Base-by-base conservation (phyloP, 2,888 invertebrate genomes). In the Chrysolina haemoptera region DNA sequence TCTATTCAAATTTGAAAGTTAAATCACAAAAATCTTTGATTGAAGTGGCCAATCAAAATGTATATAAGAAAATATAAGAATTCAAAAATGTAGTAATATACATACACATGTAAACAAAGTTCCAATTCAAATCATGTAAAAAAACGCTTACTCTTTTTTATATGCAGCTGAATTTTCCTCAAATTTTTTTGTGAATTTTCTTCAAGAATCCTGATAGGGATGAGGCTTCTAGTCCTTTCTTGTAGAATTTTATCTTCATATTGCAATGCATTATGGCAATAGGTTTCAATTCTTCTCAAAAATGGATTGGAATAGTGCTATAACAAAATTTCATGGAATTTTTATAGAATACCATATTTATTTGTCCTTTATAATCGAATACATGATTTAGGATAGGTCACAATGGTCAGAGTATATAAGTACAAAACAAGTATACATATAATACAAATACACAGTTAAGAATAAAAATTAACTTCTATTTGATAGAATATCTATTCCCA, bases 221-320 rank as follows among this genome's bases (percentile, higher is more conserved):
- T 92, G 18, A 92, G 82, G 5, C 88, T 86, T 68, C 90, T 90
- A 0, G 96, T 96, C 76, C 91, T 89, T 68, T 89, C 89, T 81
- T 94, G 92, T 1, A 95, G 86, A 0, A 89, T 87, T 71, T 89
- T 87, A 83, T 95, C 91, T 84, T 95, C 95, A 86, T 96, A 96
- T 67, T 80, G 80, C 63, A 85, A 78, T 46, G 83, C 83, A 20
- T 70, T 59, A 77, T 87, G 85, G 72, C 85, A 87, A 22, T 73
- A 68, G 1, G 46, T 65, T 76, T 87, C 87, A 27, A 88, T 78
- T 72, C 75, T 76, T 72, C 76, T 79, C 62, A 88, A 77, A 81
- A 87, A 87, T 20, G 77, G 79, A 80, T 86, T 84, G 5, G 76
- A 76, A 75, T 77, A 84, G 27, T 72, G 82, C 86, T 85, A 71